Evolutionary conservation across 2,797 vertebrate species (phyloP), one percentile per base, ranked within the genome.

Genomic region (Acanthornis magna): DNA sequence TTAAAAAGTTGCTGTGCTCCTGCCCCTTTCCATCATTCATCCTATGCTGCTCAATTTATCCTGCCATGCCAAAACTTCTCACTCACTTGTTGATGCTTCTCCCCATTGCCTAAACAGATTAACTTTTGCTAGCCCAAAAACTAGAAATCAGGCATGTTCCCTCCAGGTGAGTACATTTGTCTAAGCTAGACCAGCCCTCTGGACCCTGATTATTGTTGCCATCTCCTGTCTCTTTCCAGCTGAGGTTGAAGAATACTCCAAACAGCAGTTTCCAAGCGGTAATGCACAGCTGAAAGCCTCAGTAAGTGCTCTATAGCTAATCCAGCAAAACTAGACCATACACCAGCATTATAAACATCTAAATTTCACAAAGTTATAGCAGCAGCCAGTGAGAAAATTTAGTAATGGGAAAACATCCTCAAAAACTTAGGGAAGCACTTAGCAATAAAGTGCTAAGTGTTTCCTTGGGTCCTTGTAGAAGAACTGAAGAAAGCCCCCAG

Each of bases 231-330:
- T 75, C 55, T 47, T 53, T 74, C n/a, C 53, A 54, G 0, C 15
- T 13, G 45, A 63, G 50, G 10, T 2, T 43, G 40, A 80, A 89
- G 61, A 77, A 60, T 30, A 43, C 11, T 15, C 25, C 57, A 63
- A 76, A 34, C 10, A 67, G 70, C 65, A 30, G 25, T 43, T 92
- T 74, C 53, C 40, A 67, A 87, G 32, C 27, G n/a, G 20, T 16
- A 79, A 62, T 22, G 43, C 22, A 30, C 2, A 6, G 25, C 0
- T 7, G 2, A 40, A 3, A 51, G 47, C 27, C 15, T 54, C 3
- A 13, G 7, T 17, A 65, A 71, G 13, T 19, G n/a, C 5, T 19
- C n/a, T 63, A 16, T 5, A 40, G 16, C 19, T 76, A 22, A 45
- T 16, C 6, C 1, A 3, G 32, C 66, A 85, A 58, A 86, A 65